These are phyloP conservation scores for Synanceia verrucosa DNA, from an alignment of 2,797 vertebrate species.

Conservation along the genomic window DNA sequence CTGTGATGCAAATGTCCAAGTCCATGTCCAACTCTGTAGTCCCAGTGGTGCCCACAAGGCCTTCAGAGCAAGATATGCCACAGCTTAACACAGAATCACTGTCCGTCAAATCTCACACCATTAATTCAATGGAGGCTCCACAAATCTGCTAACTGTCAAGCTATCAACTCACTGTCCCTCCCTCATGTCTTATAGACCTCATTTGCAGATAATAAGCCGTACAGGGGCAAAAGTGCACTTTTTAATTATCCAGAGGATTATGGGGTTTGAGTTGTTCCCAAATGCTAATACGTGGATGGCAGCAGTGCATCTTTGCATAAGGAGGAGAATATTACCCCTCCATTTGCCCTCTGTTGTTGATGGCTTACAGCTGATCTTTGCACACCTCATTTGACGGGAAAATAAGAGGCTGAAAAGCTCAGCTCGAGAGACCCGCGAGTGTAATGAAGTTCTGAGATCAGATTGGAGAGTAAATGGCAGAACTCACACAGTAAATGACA, in stretches of 20 bases:
- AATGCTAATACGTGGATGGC: slow-evolving; percentile 63
- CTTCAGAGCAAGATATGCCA: slow-evolving; percentile 43
- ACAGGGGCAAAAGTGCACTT: slow-evolving; percentile 47
- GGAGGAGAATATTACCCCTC: slow-evolving; percentile 52
- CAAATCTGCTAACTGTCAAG: slow-evolving; percentile 68
- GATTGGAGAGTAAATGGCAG: slow-evolving; percentile 52
- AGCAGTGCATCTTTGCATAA: slow-evolving; percentile 69
- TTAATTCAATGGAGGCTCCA: slow-evolving; percentile 57
- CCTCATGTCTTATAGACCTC: slow-evolving; percentile 47
- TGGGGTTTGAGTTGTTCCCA: slow-evolving; percentile 64
- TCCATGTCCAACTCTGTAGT: slow-evolving; percentile 53
- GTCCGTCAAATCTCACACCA: slow-evolving; percentile 64
- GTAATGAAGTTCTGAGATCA: slow-evolving; percentile 53
- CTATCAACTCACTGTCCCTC: slow-evolving; percentile 33
- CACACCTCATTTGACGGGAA: slow-evolving; percentile 74
- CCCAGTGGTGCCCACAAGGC: slow-evolving; percentile 47
- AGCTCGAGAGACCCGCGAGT: slow-evolving; percentile 39
- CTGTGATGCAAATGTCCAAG: slow-evolving; percentile 64
- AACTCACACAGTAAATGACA: slow-evolving; percentile 44
- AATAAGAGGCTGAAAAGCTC: slow-evolving; percentile 54
- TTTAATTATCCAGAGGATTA: slow-evolving; percentile 75
- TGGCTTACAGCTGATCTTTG: slow-evolving; percentile 75
- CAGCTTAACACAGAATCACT: slow-evolving; percentile 61
- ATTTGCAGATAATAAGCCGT: slow-evolving; percentile 64
- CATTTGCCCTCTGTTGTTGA: slow-evolving; percentile 68